Evolutionary conservation across 1,140 invertebrate species (phyloP).

Genomic region (Halesus radiatus): DNA sequence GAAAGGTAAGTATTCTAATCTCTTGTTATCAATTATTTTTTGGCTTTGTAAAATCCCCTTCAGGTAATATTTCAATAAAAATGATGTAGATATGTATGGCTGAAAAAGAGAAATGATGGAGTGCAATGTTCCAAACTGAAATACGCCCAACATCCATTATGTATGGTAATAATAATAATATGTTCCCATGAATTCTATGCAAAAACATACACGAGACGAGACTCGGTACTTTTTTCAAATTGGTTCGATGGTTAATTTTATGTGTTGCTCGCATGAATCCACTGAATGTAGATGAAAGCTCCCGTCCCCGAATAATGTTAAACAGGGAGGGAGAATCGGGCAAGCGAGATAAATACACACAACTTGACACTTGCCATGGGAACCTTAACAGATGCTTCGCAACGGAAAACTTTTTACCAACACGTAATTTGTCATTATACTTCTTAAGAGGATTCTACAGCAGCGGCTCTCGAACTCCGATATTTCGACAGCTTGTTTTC

Average conservation of each 20-base stretch:
- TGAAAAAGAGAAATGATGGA: too few species aligned
- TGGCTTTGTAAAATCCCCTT: too few species aligned
- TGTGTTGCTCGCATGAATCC: background rate
- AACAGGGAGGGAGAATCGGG: background rate
- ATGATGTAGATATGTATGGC: too few species aligned
- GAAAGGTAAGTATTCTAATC: too few species aligned
- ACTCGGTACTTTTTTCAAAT: conserved; percentile 3
- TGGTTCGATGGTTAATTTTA: conserved; percentile 4
- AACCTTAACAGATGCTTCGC: conserved; percentile 22
- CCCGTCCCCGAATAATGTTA: background rate
- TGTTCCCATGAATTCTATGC: background rate
- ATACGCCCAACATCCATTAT: background rate
- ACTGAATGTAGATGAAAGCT: conserved; percentile 21
- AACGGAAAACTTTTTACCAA: conserved; percentile 36
- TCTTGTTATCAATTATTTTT: too few species aligned
- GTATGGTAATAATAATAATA: conserved; percentile 8
- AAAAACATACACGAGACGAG: background rate
- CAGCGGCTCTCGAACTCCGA: conserved; percentile 20
- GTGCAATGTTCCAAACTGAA: too few species aligned
- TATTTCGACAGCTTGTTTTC: conserved; percentile 41
- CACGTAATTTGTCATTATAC: conserved; percentile 46
- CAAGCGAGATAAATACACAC: conserved; percentile 24
- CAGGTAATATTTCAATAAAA: too few species aligned
- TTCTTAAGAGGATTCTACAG: conserved; percentile 29
- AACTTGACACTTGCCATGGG: conserved; percentile 37